Percentiles rank a stretch among this genome's conserved stretches.
Evolutionary conservation across 2,113 vertebrate species (phyloP).

Genomic region (Astur gentilis): DNA sequence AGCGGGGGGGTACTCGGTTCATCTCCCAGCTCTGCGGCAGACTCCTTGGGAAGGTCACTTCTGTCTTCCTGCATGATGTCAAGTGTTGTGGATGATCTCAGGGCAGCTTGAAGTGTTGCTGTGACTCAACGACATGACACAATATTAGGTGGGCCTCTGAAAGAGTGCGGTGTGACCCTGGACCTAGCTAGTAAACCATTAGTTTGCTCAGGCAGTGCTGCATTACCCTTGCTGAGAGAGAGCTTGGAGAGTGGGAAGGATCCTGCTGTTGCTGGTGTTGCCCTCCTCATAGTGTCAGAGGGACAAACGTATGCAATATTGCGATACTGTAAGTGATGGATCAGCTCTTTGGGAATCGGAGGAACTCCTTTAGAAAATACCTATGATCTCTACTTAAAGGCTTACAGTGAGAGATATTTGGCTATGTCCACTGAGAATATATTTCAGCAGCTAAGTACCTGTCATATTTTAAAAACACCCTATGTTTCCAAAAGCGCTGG

Average conservation of each 20-base stretch:
- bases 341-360: background rate
- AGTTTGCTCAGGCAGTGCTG: background rate
- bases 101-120: background rate
- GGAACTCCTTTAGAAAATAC: background rate
- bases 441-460: background rate
- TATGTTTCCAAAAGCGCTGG: background rate
- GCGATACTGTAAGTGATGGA: background rate
- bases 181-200: background rate
- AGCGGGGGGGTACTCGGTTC: background rate
- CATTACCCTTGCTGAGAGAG: background rate
- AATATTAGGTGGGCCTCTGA: background rate
- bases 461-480: background rate
- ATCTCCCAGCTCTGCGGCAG: background rate
- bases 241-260: background rate
- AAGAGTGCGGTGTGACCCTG: background rate
- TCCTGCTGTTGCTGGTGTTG: background rate
- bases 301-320: background rate
- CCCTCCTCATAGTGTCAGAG: background rate
- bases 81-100: background rate
- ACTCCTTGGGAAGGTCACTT: background rate
- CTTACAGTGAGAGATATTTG: background rate
- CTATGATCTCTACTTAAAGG: background rate
- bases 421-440: background rate
- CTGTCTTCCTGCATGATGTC: background rate
- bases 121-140: background rate